Base-by-base conservation (phyloP, 2,888 invertebrate species). In the Drosophila tripunctata region DNA sequence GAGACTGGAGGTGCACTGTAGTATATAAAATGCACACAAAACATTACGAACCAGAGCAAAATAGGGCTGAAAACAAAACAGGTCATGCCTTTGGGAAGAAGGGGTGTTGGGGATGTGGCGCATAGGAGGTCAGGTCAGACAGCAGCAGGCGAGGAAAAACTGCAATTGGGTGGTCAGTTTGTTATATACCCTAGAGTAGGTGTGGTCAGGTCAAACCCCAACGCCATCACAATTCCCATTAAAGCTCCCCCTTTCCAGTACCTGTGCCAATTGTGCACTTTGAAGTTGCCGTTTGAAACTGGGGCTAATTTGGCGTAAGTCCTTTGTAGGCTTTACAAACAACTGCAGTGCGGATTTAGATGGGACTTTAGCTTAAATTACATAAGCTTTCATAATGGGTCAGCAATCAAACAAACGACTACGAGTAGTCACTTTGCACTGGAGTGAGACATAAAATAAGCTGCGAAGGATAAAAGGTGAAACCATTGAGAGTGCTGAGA, bases 221-320 rank as follows among this genome's bases (percentile, higher is more conserved):
- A n/a, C 10, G 12, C 69, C 63, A 48, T 33, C n/a, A n/a, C n/a
- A n/a, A n/a, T n/a, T n/a, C n/a, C n/a, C 27, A 21, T 35, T 41
- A 14, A n/a, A n/a, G n/a, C n/a, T n/a, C n/a, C 55, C 51, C 31
- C 12, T 30, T 24, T 17, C 43, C 52, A 14, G 5, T 19, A 6
- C 48, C 43, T 31, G 14, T 19, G 31, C 17, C 56, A 45, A 61
- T 64, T 67, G 75, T 62, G 65, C 67, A 61, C 82, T 79, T 85
- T 85, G 85, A 79, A 81, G 85, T 79, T 64, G 55, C 67, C 78
- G 62, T 74, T 80, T 61, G 33, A 78, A 77, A 62, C 64, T 64
- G 78, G 62, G 56, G 67, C 75, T 79, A 82, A 79, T 79, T 79
- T 79, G 68, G 65, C 75, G 65, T 63, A 71, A 84, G 67, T 50